Percentiles rank a stretch among this genome's conserved stretches.
phyloP scores from a whole-genome alignment of 2,113 vertebrate genomes.

The Zosterops hypoxanthus region DNA sequence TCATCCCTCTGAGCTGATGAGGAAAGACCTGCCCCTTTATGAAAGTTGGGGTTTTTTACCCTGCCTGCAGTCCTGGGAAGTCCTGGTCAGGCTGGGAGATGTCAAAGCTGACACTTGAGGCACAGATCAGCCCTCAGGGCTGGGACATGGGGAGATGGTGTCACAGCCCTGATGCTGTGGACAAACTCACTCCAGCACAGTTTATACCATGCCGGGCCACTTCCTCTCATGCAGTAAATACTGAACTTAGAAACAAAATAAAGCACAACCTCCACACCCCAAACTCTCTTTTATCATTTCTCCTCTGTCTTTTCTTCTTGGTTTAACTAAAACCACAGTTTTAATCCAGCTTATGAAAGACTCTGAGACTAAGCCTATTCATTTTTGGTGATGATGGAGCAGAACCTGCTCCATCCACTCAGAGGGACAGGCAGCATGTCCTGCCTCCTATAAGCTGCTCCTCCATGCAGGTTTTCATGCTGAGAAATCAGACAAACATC shows the following conservation, averaged over 20 bases:
- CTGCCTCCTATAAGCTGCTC: background rate
- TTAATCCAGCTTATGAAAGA: background rate
- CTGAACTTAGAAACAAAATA: background rate
- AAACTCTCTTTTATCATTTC: background rate
- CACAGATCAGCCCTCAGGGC: accelerated
- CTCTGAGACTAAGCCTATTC: background rate
- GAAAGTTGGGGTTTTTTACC: background rate
- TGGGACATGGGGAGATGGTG: background rate
- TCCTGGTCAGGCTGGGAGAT: background rate
- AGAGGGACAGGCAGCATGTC: background rate
- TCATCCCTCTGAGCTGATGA: background rate
- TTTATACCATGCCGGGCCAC: background rate
- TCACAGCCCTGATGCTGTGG: background rate
- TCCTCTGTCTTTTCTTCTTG: background rate
- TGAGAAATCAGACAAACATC: background rate
- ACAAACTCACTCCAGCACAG: background rate
- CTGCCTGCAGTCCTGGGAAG: background rate
- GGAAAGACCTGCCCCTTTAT: constrained; percentile 17
- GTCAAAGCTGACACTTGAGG: background rate
- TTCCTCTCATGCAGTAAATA: background rate
- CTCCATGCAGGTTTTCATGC: background rate
- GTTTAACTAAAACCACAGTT: background rate
- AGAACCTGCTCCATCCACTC: background rate
- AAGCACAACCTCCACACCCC: background rate
- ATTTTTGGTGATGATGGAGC: background rate